Evolutionary conservation across 2,113 vertebrate genomes (phyloP), one percentile per base, ranked within the genome.

Genomic region (Delphinapterus leucas): DNA sequence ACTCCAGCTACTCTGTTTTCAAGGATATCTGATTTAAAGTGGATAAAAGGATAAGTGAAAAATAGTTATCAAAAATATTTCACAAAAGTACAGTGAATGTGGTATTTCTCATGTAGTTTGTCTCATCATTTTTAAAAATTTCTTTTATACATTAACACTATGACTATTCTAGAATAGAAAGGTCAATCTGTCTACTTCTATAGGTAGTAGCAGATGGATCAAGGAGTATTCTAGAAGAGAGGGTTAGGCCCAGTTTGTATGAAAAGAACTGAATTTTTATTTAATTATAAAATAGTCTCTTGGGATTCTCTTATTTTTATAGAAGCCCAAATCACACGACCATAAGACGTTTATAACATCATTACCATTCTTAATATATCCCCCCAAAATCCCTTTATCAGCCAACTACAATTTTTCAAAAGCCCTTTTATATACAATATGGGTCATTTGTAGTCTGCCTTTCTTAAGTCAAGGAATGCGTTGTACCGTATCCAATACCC

Each of bases 141-240:
- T 96, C 67, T 90, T 93, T 60, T 25, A 1, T 80, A 33, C 28
- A 12, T 71, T 67, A 82, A 53, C 76, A 41, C 21, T 20, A 23
- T 26, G 44, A 26, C 63, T 80, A 53, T 38, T 82, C 61, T 94
- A 89, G 74, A 96, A 73, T 81, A 87, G 80, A 97, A 95, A 96
- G 83, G 93, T 36, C 53, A 81, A 8, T 58, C 77, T 81, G n/a
- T 26, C 77, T 81, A 58, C 28, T 81, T n/a, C 49, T 26, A n/a
- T 89, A 68, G 73, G 80, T 89, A 92, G 63, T 68, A 97, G 76
- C 95, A 97, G 90, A 96, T 97, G 94, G 90, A 36, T 76, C 88
- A 73, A 63, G 21, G 60, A 76, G 55, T 65, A 63, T 77, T 90
- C 76, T 63, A 86, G 84, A 93, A 76, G 60, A 70, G 71, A 38